phyloP scores from a whole-genome alignment of 2,113 vertebrate species.

The Indicator indicator region DNA sequence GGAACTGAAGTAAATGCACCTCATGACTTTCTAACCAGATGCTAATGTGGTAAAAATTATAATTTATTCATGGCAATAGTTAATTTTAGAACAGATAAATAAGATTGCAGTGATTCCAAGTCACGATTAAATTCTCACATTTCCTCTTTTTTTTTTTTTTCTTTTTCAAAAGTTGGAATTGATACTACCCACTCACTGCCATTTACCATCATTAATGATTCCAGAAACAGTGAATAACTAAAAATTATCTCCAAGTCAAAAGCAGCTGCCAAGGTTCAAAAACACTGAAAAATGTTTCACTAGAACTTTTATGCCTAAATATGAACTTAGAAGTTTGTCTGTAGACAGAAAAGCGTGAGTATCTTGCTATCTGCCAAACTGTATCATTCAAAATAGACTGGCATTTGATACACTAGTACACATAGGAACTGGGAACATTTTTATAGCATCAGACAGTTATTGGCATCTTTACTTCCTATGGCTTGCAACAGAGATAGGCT shows the following conservation, averaged over 20 bases:
- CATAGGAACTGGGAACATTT: neutral
- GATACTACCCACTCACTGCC: slow-evolving; percentile 39
- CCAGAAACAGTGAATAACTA: slow-evolving; percentile 28
- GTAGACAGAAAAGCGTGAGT: neutral
- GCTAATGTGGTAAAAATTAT: neutral
- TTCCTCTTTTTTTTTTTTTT: neutral
- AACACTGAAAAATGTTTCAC: neutral
- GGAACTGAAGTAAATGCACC: neutral
- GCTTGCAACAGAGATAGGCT: neutral
- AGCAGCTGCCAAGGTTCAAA: slow-evolving; percentile 9
- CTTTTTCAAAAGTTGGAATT: slow-evolving; percentile 4
- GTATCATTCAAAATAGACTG: neutral
- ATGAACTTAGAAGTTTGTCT: neutral
- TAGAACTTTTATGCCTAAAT: neutral
- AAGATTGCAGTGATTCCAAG: slow-evolving; percentile 13
- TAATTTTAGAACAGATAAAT: slow-evolving; percentile 47
- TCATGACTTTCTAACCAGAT: slow-evolving; percentile 7
- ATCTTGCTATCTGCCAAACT: neutral
- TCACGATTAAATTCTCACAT: slow-evolving; percentile 29
- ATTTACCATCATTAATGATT: slow-evolving; percentile 50
- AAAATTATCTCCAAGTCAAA: slow-evolving; percentile 29
- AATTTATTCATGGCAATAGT: neutral
- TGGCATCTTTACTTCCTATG: neutral
- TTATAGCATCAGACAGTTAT: neutral
- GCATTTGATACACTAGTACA: neutral